These are phyloP conservation scores for Daubentonia madagascariensis DNA, from an alignment of 2,113 vertebrate species.

Conservation along the genomic window DNA sequence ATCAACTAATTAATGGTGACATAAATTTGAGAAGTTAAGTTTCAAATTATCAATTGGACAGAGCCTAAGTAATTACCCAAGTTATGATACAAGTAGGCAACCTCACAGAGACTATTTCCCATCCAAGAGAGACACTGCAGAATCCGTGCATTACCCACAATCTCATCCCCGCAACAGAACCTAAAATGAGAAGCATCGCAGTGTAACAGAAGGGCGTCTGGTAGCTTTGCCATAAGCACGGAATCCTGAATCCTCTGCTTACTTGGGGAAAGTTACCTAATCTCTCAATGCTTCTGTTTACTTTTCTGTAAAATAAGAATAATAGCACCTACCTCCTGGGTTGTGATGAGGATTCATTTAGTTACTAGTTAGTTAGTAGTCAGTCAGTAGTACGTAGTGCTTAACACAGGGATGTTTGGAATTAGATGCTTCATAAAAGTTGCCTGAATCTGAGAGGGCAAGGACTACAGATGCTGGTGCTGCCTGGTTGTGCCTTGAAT, in stretches of 20 bases:
- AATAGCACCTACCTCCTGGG: background rate
- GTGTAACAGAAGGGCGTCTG: background rate
- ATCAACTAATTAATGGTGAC: background rate
- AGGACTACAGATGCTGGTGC: background rate
- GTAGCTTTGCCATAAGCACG: background rate
- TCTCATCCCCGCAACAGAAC: background rate
- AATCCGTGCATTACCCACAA: background rate
- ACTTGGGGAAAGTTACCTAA: background rate
- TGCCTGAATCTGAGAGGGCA: no score
- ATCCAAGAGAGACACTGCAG: background rate
- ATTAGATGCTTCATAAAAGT: background rate
- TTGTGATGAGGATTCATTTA: background rate
- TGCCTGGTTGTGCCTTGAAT: slow-evolving; percentile 27
- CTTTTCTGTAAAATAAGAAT: background rate
- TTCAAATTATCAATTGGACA: background rate
- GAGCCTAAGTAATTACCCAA: background rate
- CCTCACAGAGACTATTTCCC: background rate
- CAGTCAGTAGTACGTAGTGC: background rate
- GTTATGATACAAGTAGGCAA: background rate
- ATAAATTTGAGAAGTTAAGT: background rate
- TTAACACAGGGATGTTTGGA: background rate
- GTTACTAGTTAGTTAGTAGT: background rate
- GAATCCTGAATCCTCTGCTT: background rate
- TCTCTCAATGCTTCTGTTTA: background rate
- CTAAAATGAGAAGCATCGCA: background rate